Conservation (phyloP, 1,140 invertebrate species). For the Drosophila neocordata region DNA sequence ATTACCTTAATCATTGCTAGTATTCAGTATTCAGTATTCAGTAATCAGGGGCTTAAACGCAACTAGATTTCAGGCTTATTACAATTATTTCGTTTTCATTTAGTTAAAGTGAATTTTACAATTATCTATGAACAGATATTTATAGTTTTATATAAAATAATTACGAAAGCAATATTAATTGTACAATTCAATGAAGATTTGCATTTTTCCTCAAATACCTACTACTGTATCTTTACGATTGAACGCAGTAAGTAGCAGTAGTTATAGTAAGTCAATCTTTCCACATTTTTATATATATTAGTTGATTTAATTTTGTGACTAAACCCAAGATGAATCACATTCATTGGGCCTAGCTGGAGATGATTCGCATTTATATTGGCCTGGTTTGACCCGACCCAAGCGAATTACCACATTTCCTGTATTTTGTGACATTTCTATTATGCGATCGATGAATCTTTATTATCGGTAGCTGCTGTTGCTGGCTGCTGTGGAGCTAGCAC, state of each 20-base stretch:
- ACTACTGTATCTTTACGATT: not conserved
- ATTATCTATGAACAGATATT: not conserved
- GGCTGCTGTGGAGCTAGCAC: slow-evolving; percentile 32
- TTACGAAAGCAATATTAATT: slow-evolving; percentile 6
- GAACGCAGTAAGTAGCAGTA: not conserved
- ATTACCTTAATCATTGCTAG: slow-evolving; percentile 4
- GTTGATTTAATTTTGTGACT: not conserved
- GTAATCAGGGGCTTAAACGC: not conserved
- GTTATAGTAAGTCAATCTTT: not conserved
- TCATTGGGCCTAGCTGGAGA: not conserved
- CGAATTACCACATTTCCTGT: not conserved
- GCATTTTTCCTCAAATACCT: not conserved
- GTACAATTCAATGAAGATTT: not conserved
- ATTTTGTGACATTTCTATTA: not conserved
- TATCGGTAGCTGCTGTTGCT: slow-evolving; percentile 24
- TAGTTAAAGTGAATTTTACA: not conserved
- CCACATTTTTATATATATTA: too few relatives aligned
- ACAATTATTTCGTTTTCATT: slow-evolving; percentile 8
- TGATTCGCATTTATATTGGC: not conserved
- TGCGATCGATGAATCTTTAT: slow-evolving; percentile 39
- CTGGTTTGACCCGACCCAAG: not conserved
- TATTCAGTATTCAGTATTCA: not conserved
- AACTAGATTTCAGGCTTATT: not conserved
- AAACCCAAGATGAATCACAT: slow-evolving; percentile 4
- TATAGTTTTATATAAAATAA: not conserved